Evolutionary conservation across 2,888 invertebrate genomes (phyloP), one percentile per base, ranked within the genome.

Genomic region (Didymodactylos carnosus): DNA sequence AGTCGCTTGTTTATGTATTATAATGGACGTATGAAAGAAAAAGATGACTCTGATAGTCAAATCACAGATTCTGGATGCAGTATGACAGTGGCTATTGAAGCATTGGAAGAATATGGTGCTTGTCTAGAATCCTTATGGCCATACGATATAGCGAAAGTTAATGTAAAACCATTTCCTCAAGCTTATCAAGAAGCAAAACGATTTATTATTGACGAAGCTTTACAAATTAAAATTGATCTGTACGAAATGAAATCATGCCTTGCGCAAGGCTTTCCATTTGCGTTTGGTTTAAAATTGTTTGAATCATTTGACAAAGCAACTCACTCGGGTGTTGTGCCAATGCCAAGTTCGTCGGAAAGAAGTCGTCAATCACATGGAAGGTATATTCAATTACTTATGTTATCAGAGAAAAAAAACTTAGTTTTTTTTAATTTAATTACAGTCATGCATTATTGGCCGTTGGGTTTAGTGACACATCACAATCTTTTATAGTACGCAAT

Each of bases 401-500:
- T 19, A 19, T 62, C 3, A 3, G 8, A 25, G 11, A 62, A n/a
- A 62, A 19, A n/a, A 46, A 2, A 23, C 11, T 6, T 13, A 27
- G 4, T 27, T 27, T 35, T 1, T n/a, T n/a, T n/a, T n/a, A n/a
- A n/a, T n/a, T n/a, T 35, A 2, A 19, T 62, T 62, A 1, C 35
- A 62, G 62, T 62, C 62, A 62, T 62, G 53, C 53, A 29, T 7
- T 53, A 27, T 53, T 29, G 35, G 29, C 53, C n/a, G 35, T 62
- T n/a, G 62, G 62, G 10, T 62, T 35, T 35, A 62, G 62, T 62
- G 62, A 62, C 35, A 29, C 29, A 35, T 62, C 62, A 19, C 16
- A 35, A n/a, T 29, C 62, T 11, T 62, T 62, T n/a, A 62, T 62
- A n/a, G 62, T 62, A 35, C 29, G 62, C 29, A 62, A 62, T 62